Percentiles rank a stretch among this genome's conserved stretches.
phyloP scores from a whole-genome alignment of 2,797 vertebrate genomes.

The Lutjanus campechanus region DNA sequence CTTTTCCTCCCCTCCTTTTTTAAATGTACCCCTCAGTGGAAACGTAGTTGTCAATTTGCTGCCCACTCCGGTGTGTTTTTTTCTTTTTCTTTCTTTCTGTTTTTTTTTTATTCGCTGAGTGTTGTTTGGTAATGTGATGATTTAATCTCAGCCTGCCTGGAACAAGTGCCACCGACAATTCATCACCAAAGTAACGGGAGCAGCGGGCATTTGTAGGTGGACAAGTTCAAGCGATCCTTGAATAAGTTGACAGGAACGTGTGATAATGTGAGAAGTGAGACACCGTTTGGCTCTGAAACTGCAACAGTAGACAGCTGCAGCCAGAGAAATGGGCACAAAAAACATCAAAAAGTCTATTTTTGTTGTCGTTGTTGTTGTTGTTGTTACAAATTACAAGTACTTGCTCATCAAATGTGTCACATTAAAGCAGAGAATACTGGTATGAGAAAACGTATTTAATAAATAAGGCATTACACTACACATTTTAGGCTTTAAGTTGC shows the following conservation, averaged over 20 bases:
- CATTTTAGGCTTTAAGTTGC: no score
- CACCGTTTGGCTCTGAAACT: slow-evolving; percentile 11
- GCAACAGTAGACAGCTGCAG: neutral
- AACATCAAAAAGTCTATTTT: no score
- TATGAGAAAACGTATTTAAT: no score
- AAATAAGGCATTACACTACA: no score
- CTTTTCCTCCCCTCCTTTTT: neutral
- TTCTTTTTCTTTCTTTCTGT: neutral
- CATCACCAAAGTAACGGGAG: slow-evolving; percentile 32
- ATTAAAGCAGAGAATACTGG: no score
- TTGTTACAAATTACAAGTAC: no score
- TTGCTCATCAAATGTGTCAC: no score
- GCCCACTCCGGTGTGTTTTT: no score
- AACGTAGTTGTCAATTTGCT: neutral
- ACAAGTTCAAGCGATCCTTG: slow-evolving; percentile 33
- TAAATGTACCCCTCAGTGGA: neutral
- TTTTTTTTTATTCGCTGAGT: no score
- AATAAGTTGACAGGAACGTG: slow-evolving; percentile 35
- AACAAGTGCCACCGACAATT: slow-evolving; percentile 15
- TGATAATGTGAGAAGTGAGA: slow-evolving; percentile 27
- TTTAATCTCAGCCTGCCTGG: slow-evolving; percentile 3
- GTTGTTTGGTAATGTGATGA: neutral
- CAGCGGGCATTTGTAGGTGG: slow-evolving; percentile 17
- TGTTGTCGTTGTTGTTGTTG: no score
- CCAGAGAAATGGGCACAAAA: no score